Evolutionary conservation across 2,888 invertebrate species (phyloP).

Genomic region (Deroplatys truncata): DNA sequence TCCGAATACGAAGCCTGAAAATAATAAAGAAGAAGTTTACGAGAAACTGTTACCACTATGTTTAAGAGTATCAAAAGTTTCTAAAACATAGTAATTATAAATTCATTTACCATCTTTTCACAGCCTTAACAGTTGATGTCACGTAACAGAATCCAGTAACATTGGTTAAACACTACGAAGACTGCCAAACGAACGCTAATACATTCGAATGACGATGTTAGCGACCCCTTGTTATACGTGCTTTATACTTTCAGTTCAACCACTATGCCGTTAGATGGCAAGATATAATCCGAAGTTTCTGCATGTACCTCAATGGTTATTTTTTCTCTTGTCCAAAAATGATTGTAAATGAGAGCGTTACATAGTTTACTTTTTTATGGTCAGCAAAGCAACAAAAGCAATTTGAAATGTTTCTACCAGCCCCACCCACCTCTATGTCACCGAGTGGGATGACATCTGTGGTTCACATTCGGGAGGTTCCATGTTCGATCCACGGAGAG

Average conservation of each 20-base stretch:
- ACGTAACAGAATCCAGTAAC: neutral
- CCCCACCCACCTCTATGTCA: too few species aligned
- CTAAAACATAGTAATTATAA: neutral
- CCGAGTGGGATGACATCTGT: too few species aligned
- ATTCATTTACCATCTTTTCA: constrained; percentile 22
- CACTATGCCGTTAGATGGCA: neutral
- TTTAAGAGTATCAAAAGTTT: neutral
- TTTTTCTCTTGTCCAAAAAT: too few species aligned
- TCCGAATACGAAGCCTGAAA: constrained; percentile 83
- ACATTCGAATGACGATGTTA: neutral
- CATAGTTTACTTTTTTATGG: too few species aligned
- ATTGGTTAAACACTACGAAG: neutral
- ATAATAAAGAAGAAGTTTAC: constrained; percentile 27
- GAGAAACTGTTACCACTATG: neutral
- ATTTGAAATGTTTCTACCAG: too few species aligned
- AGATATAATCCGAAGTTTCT: too few species aligned
- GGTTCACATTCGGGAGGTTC: too few species aligned
- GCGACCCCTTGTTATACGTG: neutral
- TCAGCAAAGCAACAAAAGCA: too few species aligned
- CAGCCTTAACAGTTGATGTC: neutral
- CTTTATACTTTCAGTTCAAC: neutral
- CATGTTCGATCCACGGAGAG: too few species aligned
- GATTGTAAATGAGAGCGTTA: too few species aligned
- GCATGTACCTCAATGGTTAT: too few species aligned
- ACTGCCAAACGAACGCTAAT: neutral